These are phyloP conservation scores for Drosophila gaucha DNA, from an alignment of 2,888 invertebrate genomes.

Conservation along the genomic window DNA sequence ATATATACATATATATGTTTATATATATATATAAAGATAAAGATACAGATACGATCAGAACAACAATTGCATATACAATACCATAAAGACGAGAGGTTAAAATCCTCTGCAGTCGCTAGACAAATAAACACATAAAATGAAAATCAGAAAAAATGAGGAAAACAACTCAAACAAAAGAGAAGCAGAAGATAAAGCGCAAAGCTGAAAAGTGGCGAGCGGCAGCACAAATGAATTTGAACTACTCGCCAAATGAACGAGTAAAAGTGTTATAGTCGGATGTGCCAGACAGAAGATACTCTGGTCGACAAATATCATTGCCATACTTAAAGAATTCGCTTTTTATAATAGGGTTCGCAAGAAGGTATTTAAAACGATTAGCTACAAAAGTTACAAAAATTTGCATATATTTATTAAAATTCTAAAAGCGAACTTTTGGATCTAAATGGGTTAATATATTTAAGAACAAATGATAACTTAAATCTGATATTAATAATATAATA, in stretches of 20 bases:
- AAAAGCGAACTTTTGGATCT: too few species aligned
- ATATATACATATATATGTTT: neutral
- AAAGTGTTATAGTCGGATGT: neutral
- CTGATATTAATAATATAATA: too few species aligned
- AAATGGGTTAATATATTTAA: too few species aligned
- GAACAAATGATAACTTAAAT: too few species aligned
- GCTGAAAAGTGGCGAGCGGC: constrained; percentile 8
- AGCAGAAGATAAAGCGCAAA: constrained; percentile 3
- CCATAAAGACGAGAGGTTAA: constrained; percentile 47
- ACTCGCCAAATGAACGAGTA: constrained; percentile 5
- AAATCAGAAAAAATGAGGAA: neutral
- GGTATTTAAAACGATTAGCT: too few species aligned
- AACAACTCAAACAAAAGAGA: constrained; percentile 11
- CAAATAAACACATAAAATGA: constrained; percentile 55
- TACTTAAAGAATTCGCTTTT: too few species aligned
- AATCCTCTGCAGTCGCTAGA: constrained; percentile 50
- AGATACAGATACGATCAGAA: constrained; percentile 11
- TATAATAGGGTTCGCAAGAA: too few species aligned
- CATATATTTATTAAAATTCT: too few species aligned
- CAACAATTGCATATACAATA: constrained; percentile 16
- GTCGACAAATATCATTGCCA: too few species aligned
- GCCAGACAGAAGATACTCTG: too few species aligned
- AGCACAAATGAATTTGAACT: constrained; percentile 20
- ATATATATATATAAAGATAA: neutral
- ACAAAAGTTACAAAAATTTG: too few species aligned